Percentiles rank a stretch among this genome's conserved stretches.
These are phyloP conservation scores for Agonum fuliginosum DNA, from an alignment of 2,888 invertebrate species.

Conservation along the genomic window DNA sequence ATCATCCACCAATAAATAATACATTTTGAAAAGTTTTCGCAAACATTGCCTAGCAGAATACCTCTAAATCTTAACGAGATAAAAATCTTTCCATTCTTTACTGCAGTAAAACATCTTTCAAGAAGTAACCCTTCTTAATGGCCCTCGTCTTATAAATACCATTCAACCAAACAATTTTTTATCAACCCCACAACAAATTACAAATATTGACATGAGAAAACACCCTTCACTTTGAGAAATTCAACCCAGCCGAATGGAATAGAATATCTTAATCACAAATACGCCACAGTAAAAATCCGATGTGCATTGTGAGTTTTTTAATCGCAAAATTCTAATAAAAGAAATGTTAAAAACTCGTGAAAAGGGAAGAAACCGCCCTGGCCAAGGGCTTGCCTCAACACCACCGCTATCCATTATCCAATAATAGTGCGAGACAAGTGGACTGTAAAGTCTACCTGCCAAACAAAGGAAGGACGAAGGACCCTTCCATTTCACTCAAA, in stretches of 20 bases:
- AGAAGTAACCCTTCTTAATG: conserved; percentile 25
- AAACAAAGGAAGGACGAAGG: not conserved
- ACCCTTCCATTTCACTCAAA: not conserved
- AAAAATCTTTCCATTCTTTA: not conserved
- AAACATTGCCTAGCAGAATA: not conserved
- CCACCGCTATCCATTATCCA: conserved; percentile 68
- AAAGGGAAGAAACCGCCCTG: conserved; percentile 47
- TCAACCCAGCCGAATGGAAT: conserved; percentile 40
- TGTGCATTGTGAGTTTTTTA: conserved; percentile 48
- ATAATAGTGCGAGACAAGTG: conserved; percentile 71
- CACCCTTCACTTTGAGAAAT: conserved; percentile 3
- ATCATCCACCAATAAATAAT: too few species aligned
- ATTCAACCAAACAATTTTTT: conserved; percentile 5
- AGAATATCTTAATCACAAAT: conserved; percentile 51
- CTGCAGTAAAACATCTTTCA: not conserved
- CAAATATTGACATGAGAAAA: conserved; percentile 39
- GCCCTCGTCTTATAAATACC: not conserved
- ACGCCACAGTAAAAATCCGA: conserved; percentile 27
- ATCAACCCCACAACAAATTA: conserved; percentile 15
- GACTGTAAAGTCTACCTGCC: conserved; percentile 68
- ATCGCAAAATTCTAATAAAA: conserved; percentile 57
- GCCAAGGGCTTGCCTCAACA: conserved; percentile 53
- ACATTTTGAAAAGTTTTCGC: not conserved
- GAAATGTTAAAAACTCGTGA: conserved; percentile 55
- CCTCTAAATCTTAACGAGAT: not conserved